A percentile compares a stretch with the other conserved stretches of the same genome.
Evolutionary conservation across 2,113 vertebrate species (phyloP).

Genomic region (Protobothrops mucrosquamatus): DNA sequence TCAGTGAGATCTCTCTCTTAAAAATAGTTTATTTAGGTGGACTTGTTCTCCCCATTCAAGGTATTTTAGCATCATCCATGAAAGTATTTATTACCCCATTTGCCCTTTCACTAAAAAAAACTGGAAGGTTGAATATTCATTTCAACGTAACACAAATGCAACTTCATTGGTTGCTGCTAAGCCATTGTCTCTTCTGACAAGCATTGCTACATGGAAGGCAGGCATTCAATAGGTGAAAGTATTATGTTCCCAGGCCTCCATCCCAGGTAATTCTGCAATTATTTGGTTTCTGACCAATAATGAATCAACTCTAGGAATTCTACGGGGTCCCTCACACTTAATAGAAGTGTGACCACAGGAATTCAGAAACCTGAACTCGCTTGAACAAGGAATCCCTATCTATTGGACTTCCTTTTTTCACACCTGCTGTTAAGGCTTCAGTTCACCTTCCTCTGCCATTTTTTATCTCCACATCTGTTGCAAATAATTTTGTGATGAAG

Average conservation of each 20-base stretch:
- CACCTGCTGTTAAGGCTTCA: neutral
- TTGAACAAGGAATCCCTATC: neutral
- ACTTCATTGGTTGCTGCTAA: neutral
- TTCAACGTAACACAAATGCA: neutral
- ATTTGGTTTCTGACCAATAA: neutral
- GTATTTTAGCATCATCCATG: neutral
- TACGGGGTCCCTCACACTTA: neutral
- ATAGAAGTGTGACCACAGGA: neutral
- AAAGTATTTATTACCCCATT: neutral
- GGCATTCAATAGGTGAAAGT: neutral
- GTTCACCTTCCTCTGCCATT: neutral
- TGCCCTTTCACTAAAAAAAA: neutral
- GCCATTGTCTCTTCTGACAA: neutral
- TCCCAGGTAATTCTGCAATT: neutral
- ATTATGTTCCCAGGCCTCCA: neutral
- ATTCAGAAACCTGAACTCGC: neutral
- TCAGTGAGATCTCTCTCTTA: neutral
- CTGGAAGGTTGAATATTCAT: neutral
- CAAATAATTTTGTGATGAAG: neutral
- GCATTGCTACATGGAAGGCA: neutral
- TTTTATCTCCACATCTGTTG: neutral
- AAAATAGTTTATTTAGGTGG: neutral
- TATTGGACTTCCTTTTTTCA: neutral
- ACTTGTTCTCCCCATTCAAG: neutral
- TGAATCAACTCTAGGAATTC: neutral